Evolutionary conservation across 2,113 vertebrate genomes (phyloP).

Genomic region (Apteryx mantelli): DNA sequence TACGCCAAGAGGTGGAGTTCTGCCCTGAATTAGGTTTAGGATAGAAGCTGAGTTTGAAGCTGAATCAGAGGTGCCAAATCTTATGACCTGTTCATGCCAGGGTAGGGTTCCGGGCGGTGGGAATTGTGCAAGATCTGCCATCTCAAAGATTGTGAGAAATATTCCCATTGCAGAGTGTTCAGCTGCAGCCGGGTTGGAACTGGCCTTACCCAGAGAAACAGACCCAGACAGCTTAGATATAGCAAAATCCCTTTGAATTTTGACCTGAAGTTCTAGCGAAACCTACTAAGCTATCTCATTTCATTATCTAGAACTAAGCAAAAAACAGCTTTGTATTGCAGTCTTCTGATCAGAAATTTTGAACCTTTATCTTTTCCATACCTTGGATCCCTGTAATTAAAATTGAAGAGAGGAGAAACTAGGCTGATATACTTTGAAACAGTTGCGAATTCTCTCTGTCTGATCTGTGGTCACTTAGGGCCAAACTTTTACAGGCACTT

Average conservation of each 20-base stretch:
- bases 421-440: background rate
- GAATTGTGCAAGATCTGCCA: background rate
- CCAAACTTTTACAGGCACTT: background rate
- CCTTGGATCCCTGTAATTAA: background rate
- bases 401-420: background rate
- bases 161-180: background rate
- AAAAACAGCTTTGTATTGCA: background rate
- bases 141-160: background rate
- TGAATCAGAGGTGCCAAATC: slow-evolving; percentile 50
- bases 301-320: background rate
- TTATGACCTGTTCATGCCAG: background rate
- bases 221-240: background rate
- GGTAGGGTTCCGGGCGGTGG: background rate
- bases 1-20: slow-evolving; percentile 59
- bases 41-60: background rate
- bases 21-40: slow-evolving; percentile 29
- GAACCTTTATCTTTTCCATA: background rate
- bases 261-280: background rate
- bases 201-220: background rate
- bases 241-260: background rate
- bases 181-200: background rate
- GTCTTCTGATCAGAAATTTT: background rate
- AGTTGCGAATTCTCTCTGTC: background rate
- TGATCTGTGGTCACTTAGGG: background rate
- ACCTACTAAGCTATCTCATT: fast-evolving